Evolutionary conservation across 2,888 invertebrate genomes (phyloP), one percentile per base, ranked within the genome.

Genomic region (Drosophila neotestacea): DNA sequence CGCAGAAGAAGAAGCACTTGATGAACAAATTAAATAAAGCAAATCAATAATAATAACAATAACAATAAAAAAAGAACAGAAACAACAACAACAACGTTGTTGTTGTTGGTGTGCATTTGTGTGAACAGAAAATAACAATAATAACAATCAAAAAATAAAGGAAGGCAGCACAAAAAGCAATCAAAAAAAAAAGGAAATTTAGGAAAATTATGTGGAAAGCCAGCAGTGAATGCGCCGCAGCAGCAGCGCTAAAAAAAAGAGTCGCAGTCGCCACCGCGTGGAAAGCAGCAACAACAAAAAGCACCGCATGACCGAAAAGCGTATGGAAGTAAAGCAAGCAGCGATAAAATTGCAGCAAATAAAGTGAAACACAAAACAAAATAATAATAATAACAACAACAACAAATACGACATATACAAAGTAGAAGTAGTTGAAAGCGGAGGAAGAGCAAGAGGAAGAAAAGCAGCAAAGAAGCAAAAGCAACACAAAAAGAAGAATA

Each of bases 31-130:
- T 44, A 51, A 32, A 51, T 64, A 77, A 61, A 56, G 22, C 13
- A 81, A 85, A 87, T 85, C 85, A 81, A 83, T 87, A 83, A 81
- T 64, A 76, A 82, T 70, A 80, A 80, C 55, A 82, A 85, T 65
- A 82, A 80, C 71, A 81, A 78, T 66, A 66, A 74, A 58, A 38
- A 52, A 41, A 56, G 7, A 41, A 42, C 52, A 59, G 13, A n/a
- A 30, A 7, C n/a, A 36, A 46, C 27, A 36, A 46, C 27, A n/a
- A 59, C 34, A 74, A 65, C 65, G 58, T 48, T 52, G 32, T 52
- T 64, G 54, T 68, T 64, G 51, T 62, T 68, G 59, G 48, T 59
- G 54, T 60, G 66, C 65, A 65, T 39, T 9, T 61, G 44, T 61
- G 52, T 59, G 39, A 42, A 42, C 27, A 16, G 30, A 42, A 58